Evolutionary conservation across 2,113 vertebrate species (phyloP).

Genomic region (Rhombomys opimus): DNA sequence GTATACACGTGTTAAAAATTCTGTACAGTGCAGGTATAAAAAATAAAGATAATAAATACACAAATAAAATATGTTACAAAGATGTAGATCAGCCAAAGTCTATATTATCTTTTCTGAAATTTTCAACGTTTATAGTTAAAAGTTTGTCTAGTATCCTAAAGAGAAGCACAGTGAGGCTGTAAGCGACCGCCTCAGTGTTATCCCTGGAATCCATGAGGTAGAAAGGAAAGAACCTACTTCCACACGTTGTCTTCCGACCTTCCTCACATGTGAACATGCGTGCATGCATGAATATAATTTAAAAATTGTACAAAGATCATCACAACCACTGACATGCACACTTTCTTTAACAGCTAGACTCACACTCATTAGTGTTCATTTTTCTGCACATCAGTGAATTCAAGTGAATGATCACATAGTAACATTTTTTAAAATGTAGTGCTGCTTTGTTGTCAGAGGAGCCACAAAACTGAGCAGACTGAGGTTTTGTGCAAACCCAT

Average conservation of each 20-base stretch:
- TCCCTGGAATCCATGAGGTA: not conserved
- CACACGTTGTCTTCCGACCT: not conserved
- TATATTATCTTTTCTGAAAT: not conserved
- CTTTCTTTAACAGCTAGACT: not conserved
- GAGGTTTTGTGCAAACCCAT: not conserved
- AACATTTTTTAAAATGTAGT: not conserved
- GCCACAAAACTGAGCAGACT: not conserved
- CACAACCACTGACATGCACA: not conserved
- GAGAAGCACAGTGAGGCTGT: not conserved
- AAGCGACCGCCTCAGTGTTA: not conserved
- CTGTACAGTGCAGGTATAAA: not conserved
- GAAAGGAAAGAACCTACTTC: not conserved
- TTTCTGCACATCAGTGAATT: slow-evolving; percentile 48
- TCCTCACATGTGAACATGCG: not conserved
- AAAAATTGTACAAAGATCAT: not conserved
- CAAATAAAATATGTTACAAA: not conserved
- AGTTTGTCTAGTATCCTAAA: not conserved
- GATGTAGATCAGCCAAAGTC: not conserved
- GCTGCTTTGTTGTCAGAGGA: not conserved
- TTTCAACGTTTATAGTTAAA: not conserved
- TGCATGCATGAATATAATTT: not conserved
- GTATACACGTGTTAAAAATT: not conserved
- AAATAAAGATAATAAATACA: not conserved
- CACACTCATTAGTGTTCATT: not conserved
- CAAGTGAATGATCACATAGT: slow-evolving; percentile 6